phyloP scores from a whole-genome alignment of 2,888 invertebrate genomes.

The Cosmopolites sordidus region DNA sequence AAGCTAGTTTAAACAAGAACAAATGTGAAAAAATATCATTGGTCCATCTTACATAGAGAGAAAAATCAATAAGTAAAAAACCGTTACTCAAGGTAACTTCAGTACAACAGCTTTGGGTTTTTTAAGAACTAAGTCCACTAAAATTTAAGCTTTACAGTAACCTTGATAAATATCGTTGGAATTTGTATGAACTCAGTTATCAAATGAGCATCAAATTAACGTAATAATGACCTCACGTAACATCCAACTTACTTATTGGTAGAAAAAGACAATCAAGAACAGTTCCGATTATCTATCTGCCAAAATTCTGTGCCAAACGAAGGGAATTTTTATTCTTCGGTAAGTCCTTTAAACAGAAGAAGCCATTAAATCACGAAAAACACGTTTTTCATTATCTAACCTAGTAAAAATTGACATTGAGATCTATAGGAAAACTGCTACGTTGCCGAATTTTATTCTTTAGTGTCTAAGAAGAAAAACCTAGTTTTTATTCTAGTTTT shows the following conservation, averaged over 20 bases:
- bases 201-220: conserved; percentile 14
- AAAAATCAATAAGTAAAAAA: conserved; percentile 17
- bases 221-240: conserved; percentile 9
- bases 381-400: conserved; percentile 24
- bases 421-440: conserved; percentile 2
- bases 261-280: too few species aligned
- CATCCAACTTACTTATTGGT: not conserved
- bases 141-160: conserved; percentile 4
- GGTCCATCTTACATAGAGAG: conserved; percentile 4
- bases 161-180: conserved; percentile 17
- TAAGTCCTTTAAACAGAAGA: conserved; percentile 13
- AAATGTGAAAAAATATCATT: not conserved
- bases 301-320: conserved; percentile 22
- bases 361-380: conserved; percentile 11
- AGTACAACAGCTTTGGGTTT: not conserved
- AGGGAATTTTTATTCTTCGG: conserved; percentile 17
- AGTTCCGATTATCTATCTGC: conserved; percentile 15
- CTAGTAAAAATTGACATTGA: conserved; percentile 20
- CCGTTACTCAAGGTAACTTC: conserved; percentile 12
- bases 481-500: too few species aligned
- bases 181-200: conserved; percentile 10
- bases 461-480: too few species aligned
- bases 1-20: too few species aligned
- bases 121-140: not conserved
- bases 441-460: conserved; percentile 11